Percentiles rank a stretch among this genome's conserved stretches.
Conservation (phyloP, 2,797 vertebrate species). For the Gouania willdenowi region DNA sequence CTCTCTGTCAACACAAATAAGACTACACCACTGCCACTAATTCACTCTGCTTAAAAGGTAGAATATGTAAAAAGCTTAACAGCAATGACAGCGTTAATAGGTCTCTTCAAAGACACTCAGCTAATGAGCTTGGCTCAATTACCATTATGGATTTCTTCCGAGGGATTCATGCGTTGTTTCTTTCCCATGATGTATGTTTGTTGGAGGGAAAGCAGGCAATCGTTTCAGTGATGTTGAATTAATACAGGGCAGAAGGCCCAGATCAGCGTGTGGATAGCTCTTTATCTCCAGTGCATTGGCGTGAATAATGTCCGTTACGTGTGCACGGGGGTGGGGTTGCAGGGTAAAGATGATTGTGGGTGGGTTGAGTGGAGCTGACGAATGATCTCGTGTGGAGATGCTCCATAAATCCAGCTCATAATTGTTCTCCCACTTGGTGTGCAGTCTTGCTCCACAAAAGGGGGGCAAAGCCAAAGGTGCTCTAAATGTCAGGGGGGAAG, state of each 20-base stretch:
- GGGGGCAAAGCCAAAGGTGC: constrained; percentile 67
- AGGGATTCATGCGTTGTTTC: constrained; percentile 16
- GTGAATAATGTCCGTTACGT: constrained; percentile 53
- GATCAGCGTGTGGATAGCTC: constrained; percentile 36
- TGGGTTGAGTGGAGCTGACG: constrained; percentile 40
- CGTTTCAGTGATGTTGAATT: constrained; percentile 35
- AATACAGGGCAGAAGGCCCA: constrained; percentile 31
- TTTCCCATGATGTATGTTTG: constrained; percentile 16
- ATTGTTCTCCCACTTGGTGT: constrained; percentile 69
- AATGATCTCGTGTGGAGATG: constrained; percentile 58
- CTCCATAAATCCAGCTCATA: constrained; percentile 76
- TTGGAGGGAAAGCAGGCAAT: constrained; percentile 15
- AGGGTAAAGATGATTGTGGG: constrained; percentile 20
- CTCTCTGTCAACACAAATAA: constrained; percentile 1
- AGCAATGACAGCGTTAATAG: constrained; percentile 17
- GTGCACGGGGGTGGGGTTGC: constrained; percentile 17
- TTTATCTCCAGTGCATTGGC: constrained; percentile 49
- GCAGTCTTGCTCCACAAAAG: constrained; percentile 69
- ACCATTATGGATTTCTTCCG: constrained; percentile 36
- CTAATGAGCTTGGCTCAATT: constrained; percentile 37
- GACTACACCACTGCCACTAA: neutral
- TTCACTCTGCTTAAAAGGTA: constrained; percentile 9
- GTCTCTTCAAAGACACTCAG: constrained; percentile 27
- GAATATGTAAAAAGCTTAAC: constrained; percentile 16
- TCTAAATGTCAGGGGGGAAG: constrained; percentile 68